Evolutionary conservation across 2,888 invertebrate genomes (phyloP), one percentile per base, ranked within the genome.

Genomic region (Orthonevra nobilis): DNA sequence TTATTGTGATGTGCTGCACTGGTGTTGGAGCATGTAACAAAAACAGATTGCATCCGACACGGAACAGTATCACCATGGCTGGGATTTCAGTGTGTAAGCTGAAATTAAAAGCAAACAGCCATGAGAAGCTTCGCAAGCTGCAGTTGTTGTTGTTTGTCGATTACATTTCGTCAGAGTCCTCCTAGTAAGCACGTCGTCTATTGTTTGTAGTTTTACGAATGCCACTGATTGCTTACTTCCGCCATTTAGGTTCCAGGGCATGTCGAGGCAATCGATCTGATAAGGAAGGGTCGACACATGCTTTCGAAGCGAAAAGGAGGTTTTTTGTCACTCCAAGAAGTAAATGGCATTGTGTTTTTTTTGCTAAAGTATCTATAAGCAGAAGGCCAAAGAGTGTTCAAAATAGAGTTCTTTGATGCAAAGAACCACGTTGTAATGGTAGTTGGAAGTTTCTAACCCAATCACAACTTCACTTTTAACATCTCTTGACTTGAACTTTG

Each of bases 51-150:
- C 52, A 61, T 60, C 15, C 58, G 7, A 69, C 52, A 5, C 14
- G 12, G 6, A 52, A 23, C 19, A 52, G 15, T 19, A 17, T 5
- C 23, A 32, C 2, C 5, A n/a, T n/a, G 14, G 14, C 12, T n/a
- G n/a, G 12, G 9, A 34, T 10, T 19, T 44, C 23, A 42, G 40
- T 12, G 61, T 61, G 74, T 75, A 34, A 48, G 48, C 54, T 56
- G 48, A 61, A 75, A 75, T 75, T 69, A 56, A 75, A 69, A 75
- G 34, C 69, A 75, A 75, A 75, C 74, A 75, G 19, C 46, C 69
- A 54, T 12, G 17, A 52, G 61, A 61, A 61, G 48, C 28, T 36
- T 38, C 17, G 9, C 3, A 12, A 28, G 19, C 17, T 28, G 46
- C 26, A 46, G 12, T 19, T 40, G 19, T 44, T 54, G 58, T 61